Evolutionary conservation across 2,797 vertebrate species (phyloP).

Genomic region (Enteromius viviparus): DNA sequence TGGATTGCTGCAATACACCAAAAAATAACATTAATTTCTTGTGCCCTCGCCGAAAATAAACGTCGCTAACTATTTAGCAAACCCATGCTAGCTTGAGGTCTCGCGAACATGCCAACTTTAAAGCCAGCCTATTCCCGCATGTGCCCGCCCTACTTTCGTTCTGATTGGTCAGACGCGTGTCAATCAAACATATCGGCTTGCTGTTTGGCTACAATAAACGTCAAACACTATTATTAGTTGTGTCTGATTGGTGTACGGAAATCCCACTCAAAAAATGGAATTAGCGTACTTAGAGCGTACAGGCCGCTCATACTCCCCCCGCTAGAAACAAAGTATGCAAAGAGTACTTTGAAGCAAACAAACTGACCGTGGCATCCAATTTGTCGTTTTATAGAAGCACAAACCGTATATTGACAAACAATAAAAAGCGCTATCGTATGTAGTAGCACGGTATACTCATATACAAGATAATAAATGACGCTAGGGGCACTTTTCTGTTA

Average conservation of each 20-base stretch:
- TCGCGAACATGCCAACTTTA: constrained; percentile 51
- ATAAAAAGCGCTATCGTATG: too few species aligned
- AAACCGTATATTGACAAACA: not conserved
- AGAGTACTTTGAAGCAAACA: constrained; percentile 19
- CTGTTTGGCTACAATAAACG: constrained; percentile 59
- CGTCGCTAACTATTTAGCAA: constrained; percentile 49
- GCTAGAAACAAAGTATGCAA: constrained; percentile 59
- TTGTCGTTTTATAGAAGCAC: not conserved
- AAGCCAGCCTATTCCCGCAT: constrained; percentile 82
- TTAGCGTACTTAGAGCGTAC: constrained; percentile 62
- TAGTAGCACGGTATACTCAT: not conserved
- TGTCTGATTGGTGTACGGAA: constrained; percentile 69
- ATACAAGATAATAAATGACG: not conserved
- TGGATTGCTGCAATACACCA: not conserved
- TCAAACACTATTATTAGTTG: constrained; percentile 63
- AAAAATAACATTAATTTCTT: not conserved
- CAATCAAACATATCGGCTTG: constrained; percentile 61
- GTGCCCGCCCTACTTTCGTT: constrained; percentile 70
- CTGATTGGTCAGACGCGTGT: constrained; percentile 68
- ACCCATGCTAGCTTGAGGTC: constrained; percentile 49
- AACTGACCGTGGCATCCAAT: constrained; percentile 18
- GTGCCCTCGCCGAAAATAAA: constrained; percentile 33
- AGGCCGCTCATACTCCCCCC: constrained; percentile 49
- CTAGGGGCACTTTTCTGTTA: not conserved
- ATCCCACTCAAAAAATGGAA: constrained; percentile 65